Percentiles rank a stretch among this genome's conserved stretches.
Evolutionary conservation across 2,797 vertebrate genomes (phyloP).

Genomic region (Loris lydekkerianus): DNA sequence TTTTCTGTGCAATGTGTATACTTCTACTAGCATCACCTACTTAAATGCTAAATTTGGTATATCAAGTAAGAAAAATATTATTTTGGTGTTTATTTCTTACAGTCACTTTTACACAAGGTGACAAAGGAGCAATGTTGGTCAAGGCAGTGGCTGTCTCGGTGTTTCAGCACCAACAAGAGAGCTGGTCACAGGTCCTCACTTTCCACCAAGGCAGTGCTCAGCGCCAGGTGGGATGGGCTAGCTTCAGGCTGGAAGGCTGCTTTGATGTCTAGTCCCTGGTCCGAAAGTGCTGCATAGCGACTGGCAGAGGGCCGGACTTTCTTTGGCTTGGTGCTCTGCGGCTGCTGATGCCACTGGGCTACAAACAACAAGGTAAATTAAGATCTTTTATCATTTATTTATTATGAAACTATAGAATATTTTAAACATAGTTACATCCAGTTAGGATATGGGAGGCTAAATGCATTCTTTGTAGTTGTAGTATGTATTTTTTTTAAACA

Average conservation of each 20-base stretch:
- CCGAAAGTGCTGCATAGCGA: constrained; percentile 97
- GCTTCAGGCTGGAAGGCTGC: constrained; percentile 98
- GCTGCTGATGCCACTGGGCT: constrained; percentile 98
- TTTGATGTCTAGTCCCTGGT: constrained; percentile 98
- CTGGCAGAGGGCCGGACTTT: constrained; percentile 97
- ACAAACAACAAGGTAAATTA: background rate
- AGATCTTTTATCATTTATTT: background rate
- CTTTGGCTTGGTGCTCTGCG: constrained; percentile 95
- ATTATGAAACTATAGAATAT: constrained; percentile 29
- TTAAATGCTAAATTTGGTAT: constrained; percentile 87
- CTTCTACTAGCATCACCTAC: constrained; percentile 85
- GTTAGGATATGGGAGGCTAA: background rate
- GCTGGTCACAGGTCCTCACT: constrained; percentile 95
- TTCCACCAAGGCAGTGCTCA: constrained; percentile 94
- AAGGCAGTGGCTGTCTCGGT: constrained; percentile 86
- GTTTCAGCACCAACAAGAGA: constrained; percentile 84
- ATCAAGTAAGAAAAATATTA: constrained; percentile 87
- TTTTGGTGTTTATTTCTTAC: constrained; percentile 87
- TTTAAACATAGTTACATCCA: background rate
- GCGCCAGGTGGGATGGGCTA: constrained; percentile 91
- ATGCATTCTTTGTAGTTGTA: background rate
- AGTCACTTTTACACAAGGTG: constrained; percentile 87
- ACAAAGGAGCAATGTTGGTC: constrained; percentile 86
- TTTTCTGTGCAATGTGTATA: constrained; percentile 87
- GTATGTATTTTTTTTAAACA: background rate